phyloP scores from a whole-genome alignment of 2,797 vertebrate genomes.

The Pyrocephalus nanus region DNA sequence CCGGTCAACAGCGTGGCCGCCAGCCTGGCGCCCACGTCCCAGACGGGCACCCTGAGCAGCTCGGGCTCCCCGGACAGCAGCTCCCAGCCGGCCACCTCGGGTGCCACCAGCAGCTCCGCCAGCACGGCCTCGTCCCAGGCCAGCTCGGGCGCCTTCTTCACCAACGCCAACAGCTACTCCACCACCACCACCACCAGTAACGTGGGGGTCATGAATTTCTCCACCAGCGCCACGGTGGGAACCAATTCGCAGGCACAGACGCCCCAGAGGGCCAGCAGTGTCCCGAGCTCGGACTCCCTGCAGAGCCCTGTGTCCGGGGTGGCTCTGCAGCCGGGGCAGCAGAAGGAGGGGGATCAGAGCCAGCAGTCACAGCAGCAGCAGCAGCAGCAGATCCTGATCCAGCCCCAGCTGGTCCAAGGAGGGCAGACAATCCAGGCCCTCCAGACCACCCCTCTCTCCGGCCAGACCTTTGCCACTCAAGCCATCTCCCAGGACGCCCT shows the following conservation, averaged over 20 bases:
- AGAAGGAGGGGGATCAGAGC: constrained; percentile 76
- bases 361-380: constrained; percentile 79
- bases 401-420: constrained; percentile 91
- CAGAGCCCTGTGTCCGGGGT: constrained; percentile 71
- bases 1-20: constrained; percentile 84
- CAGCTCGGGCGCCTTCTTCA: constrained; percentile 74
- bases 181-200: constrained; percentile 78
- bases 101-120: constrained; percentile 71
- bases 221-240: constrained; percentile 70
- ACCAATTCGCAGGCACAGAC: constrained; percentile 73
- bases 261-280: constrained; percentile 71
- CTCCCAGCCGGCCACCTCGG: constrained; percentile 75
- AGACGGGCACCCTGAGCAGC: constrained; percentile 78
- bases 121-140: constrained; percentile 70
- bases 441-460: constrained; percentile 79
- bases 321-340: constrained; percentile 69
- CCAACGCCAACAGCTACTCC: constrained; percentile 79
- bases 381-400: constrained; percentile 88
- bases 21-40: constrained; percentile 84
- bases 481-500: constrained; percentile 86
- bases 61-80: constrained; percentile 80
- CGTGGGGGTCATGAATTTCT: constrained; percentile 79
- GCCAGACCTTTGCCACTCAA: constrained; percentile 88
- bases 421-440: constrained; percentile 83
- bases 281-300: constrained; percentile 75